A percentile compares a stretch with the other conserved stretches of the same genome.
Evolutionary conservation across 2,113 vertebrate genomes (phyloP).

Genomic region (Sapayoa aenigma): DNA sequence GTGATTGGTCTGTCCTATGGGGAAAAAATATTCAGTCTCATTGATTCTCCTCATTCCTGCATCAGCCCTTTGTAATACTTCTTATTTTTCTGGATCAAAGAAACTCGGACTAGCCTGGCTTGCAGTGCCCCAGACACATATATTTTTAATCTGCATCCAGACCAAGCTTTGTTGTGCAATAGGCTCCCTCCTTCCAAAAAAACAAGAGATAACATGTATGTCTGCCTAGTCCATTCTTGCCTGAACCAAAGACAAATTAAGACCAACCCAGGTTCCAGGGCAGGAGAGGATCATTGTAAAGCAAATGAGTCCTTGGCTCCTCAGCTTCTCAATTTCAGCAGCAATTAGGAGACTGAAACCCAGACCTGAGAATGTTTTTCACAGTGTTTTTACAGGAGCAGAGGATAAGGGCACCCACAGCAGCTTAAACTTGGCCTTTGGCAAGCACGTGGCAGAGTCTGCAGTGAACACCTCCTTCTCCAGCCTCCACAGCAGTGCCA

Average conservation of each 20-base stretch:
- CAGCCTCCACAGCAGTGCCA: neutral
- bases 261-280: constrained; percentile 73
- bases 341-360: constrained; percentile 32
- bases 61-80: neutral
- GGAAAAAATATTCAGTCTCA: neutral
- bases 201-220: constrained; percentile 73
- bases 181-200: constrained; percentile 36
- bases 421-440: neutral
- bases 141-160: constrained; percentile 53
- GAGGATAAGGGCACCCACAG: neutral
- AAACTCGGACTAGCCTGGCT: constrained; percentile 10
- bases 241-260: constrained; percentile 67
- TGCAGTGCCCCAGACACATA: constrained; percentile 17
- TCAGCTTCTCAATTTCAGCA: constrained; percentile 5
- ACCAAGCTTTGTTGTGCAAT: constrained; percentile 63
- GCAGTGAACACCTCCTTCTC: neutral
- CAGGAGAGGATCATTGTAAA: constrained; percentile 64
- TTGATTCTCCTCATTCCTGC: neutral
- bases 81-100: neutral
- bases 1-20: fast-evolving
- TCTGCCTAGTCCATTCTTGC: constrained; percentile 69
- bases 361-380: constrained; percentile 19
- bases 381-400: neutral
- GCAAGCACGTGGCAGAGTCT: neutral
- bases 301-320: constrained; percentile 47